Evolutionary conservation across 1,140 invertebrate species (phyloP), one percentile per base, ranked within the genome.

Genomic region (Penaeus japonicus): DNA sequence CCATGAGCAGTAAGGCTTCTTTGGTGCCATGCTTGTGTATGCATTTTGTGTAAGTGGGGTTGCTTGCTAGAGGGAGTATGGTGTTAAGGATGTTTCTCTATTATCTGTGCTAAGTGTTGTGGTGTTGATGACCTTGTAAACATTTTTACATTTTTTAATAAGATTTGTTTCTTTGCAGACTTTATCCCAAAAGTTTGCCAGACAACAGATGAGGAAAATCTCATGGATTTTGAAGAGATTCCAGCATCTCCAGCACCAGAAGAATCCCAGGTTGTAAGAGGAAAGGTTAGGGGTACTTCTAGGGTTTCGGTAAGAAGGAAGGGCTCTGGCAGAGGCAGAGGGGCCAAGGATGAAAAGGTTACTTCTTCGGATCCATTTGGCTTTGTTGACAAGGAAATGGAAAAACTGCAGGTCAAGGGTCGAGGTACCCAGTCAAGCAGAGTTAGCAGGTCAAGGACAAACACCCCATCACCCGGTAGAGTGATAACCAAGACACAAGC

Each of bases 381-480:
- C 24, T 87, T 87, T 80, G 77, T 87, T 2, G 81, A 81, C 57
- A 57, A 30, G n/a, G 85, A 87, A 32, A 87, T 87, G 85, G 85
- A 87, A 47, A 87, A 87, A 59, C 75, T 86, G 24, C 55, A 87
- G 54, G 57, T 54, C 7, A 54, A 55, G 27, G 30, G n/a, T 7
- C 10, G 27, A 35, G 32, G 81, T 47, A 70, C 81, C 32, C 55
- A 35, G n/a, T 7, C 22, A 65, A 39, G 55, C 15, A 47, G 32
- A 32, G 59, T 59, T 4, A 47, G 35, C 10, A 84, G 81, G 59
- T 84, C 81, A 18, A 59, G 81, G 59, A 62, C 81, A 39, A 84
- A 70, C 59, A 84, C 81, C 57, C 81, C 81, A 18, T 84, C 81
- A 39, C 81, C 81, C 4, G 35, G 27, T 17, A 30, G 81, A 39